phyloP scores from a whole-genome alignment of 2,888 invertebrate species.

The Parapristionchus giblindavisi region DNA sequence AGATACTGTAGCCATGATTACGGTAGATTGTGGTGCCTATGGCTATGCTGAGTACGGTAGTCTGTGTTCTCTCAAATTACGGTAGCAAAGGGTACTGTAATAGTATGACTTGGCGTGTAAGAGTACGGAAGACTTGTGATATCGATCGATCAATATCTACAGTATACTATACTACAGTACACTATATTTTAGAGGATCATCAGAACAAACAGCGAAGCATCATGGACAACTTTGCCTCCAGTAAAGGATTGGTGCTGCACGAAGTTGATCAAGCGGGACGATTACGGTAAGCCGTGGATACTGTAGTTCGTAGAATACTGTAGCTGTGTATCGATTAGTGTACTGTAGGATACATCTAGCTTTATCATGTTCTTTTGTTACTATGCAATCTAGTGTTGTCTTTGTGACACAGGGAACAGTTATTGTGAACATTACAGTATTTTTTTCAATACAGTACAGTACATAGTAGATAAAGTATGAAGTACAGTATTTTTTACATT shows the following conservation, averaged over 20 bases:
- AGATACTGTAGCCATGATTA: too few species aligned
- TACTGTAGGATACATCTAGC: too few species aligned
- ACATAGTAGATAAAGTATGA: too few species aligned
- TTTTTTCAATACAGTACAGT: too few species aligned
- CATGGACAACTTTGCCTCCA: conserved; percentile 8
- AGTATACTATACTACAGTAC: too few species aligned
- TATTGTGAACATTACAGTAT: too few species aligned
- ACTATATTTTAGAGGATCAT: conserved; percentile 13
- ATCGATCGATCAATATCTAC: background rate
- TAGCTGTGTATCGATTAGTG: too few species aligned
- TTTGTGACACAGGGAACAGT: too few species aligned
- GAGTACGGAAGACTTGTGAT: background rate
- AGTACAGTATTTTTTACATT: too few species aligned
- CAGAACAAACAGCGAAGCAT: background rate
- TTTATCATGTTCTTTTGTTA: too few species aligned
- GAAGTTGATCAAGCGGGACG: background rate
- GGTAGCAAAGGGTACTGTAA: background rate
- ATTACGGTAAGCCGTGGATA: conserved; percentile 14
- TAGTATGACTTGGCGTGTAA: background rate
- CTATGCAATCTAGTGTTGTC: too few species aligned
- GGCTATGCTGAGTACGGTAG: background rate
- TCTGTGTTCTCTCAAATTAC: too few species aligned
- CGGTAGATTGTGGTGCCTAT: background rate
- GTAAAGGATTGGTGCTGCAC: background rate
- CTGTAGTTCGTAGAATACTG: background rate